A percentile compares a stretch with the other conserved stretches of the same genome.
These are phyloP conservation scores for Equus przewalskii DNA, from an alignment of 2,113 vertebrate genomes.

Conservation along the genomic window DNA sequence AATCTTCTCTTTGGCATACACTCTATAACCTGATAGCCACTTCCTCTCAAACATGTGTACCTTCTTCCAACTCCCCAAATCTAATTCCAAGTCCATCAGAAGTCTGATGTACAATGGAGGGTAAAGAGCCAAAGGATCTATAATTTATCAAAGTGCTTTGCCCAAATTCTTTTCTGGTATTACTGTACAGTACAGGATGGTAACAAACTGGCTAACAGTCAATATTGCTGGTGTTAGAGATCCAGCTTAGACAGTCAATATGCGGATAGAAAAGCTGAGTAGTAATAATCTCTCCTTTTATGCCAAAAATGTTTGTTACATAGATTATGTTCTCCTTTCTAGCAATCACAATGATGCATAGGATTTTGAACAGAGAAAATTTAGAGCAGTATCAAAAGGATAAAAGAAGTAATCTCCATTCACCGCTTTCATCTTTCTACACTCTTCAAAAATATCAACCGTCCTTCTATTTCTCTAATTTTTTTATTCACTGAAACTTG, in stretches of 20 bases:
- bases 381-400: background rate
- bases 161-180: background rate
- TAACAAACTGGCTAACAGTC: background rate
- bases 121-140: background rate
- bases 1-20: slow-evolving; percentile 45
- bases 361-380: slow-evolving; percentile 11
- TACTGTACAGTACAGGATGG: background rate
- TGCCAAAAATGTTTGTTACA: background rate
- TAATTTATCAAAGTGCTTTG: background rate
- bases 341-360: background rate
- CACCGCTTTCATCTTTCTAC: background rate
- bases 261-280: background rate
- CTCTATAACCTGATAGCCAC: background rate
- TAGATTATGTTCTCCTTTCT: slow-evolving; percentile 6
- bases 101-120: background rate
- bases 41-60: background rate
- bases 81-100: background rate
- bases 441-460: slow-evolving; percentile 2
- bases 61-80: background rate
- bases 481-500: background rate
- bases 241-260: background rate
- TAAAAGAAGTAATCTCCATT: background rate
- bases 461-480: background rate
- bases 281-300: background rate
- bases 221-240: background rate